phyloP scores from a whole-genome alignment of 2,888 invertebrate genomes.

The Hirtodrosophila trivittata region DNA sequence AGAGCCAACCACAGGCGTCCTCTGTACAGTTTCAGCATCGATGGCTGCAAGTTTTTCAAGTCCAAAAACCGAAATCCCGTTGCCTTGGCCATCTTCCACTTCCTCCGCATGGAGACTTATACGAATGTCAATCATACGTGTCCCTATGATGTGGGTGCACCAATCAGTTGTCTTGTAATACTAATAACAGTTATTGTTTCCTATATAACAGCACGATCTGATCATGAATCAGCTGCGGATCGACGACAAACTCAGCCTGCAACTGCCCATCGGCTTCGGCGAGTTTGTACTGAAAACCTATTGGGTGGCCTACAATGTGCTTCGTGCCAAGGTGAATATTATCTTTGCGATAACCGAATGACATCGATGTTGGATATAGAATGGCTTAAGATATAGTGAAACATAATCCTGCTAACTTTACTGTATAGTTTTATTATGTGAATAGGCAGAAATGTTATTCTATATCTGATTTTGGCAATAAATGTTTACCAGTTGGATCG shows the following conservation, averaged over 20 bases:
- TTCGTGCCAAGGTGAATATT: neutral
- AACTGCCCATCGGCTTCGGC: constrained; percentile 1
- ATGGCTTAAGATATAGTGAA: no score
- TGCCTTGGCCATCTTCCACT: constrained; percentile 12
- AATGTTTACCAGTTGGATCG: no score
- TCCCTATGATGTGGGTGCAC: constrained; percentile 40
- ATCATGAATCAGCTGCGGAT: constrained; percentile 22
- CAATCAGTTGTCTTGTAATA: no score
- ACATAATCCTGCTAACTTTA: no score
- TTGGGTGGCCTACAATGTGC: constrained; percentile 7
- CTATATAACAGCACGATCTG: constrained; percentile 34
- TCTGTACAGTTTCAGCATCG: constrained; percentile 8
- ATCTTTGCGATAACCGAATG: constrained; percentile 11
- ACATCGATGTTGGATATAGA: neutral
- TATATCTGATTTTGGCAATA: no score
- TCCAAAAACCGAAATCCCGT: constrained; percentile 20
- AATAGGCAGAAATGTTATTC: no score
- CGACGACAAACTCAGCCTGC: neutral
- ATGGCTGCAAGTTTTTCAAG: constrained; percentile 22
- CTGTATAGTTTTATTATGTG: no score
- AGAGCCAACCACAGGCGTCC: neutral
- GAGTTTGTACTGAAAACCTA: constrained; percentile 9
- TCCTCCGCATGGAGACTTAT: constrained; percentile 9
- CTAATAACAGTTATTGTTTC: no score
- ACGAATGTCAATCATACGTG: constrained; percentile 41